These are phyloP conservation scores for Halcyon chelicuti DNA, from an alignment of 2,797 vertebrate genomes.

Conservation along the genomic window DNA sequence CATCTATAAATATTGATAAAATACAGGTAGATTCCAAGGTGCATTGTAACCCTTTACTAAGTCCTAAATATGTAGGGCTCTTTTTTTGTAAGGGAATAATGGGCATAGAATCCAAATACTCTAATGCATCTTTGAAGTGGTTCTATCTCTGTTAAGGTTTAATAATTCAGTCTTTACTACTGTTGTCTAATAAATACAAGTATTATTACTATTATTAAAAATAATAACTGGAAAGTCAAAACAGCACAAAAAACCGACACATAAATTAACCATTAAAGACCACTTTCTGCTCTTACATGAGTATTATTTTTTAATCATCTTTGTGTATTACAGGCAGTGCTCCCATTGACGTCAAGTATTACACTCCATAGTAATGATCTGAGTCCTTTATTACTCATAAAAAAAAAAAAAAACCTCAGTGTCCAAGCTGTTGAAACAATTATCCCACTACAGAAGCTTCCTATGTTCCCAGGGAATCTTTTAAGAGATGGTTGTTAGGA, in stretches of 20 bases:
- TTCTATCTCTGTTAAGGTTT: neutral
- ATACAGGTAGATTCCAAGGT: neutral
- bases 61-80: neutral
- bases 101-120: neutral
- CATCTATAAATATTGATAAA: neutral
- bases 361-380: slow-evolving; percentile 17
- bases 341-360: slow-evolving; percentile 17
- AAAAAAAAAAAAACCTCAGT: slow-evolving; percentile 4
- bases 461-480: slow-evolving; percentile 58
- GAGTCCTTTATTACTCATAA: slow-evolving; percentile 12
- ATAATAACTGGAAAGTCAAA: neutral
- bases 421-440: slow-evolving; percentile 65
- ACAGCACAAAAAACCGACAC: neutral
- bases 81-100: neutral
- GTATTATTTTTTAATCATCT: slow-evolving; percentile 25
- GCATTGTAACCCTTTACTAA: neutral
- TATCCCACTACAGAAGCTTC: slow-evolving; percentile 52
- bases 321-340: neutral
- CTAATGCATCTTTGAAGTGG: neutral
- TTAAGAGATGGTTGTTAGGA: slow-evolving; percentile 65
- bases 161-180: neutral
- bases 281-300: neutral
- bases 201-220: slow-evolving; percentile 1
- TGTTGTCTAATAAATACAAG: neutral
- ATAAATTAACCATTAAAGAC: neutral